Percentiles rank a stretch among this genome's conserved stretches.
These are phyloP conservation scores for Salarias fasciatus DNA, from an alignment of 2,797 vertebrate genomes.

Conservation along the genomic window DNA sequence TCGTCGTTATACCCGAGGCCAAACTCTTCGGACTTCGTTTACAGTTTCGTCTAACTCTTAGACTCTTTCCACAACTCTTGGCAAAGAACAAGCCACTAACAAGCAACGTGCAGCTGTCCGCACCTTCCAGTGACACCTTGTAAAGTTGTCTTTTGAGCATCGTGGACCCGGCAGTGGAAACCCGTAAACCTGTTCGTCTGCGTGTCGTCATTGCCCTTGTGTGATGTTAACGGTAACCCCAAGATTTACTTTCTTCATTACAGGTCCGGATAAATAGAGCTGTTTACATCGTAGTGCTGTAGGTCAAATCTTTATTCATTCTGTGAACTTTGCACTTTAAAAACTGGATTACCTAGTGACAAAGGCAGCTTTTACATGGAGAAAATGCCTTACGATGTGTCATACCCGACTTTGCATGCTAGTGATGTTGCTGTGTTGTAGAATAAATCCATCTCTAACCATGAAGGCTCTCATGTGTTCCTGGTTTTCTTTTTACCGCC, in stretches of 20 bases:
- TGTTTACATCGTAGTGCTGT: slow-evolving; percentile 75
- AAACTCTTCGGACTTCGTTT: slow-evolving; percentile 59
- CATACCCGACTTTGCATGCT: slow-evolving; percentile 79
- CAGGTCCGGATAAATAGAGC: slow-evolving; percentile 70
- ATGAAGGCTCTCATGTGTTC: slow-evolving; percentile 1
- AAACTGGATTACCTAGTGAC: slow-evolving; percentile 77
- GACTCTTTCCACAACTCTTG: slow-evolving; percentile 37
- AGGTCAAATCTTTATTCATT: slow-evolving; percentile 71
- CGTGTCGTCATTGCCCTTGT: slow-evolving; percentile 64
- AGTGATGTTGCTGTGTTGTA: slow-evolving; percentile 69
- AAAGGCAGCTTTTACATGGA: slow-evolving; percentile 81
- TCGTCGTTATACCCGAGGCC: slow-evolving; percentile 42
- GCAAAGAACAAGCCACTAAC: slow-evolving; percentile 45
- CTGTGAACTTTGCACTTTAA: slow-evolving; percentile 85
- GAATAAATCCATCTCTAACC: slow-evolving; percentile 74
- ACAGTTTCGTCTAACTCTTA: slow-evolving; percentile 52
- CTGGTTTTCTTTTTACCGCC: slow-evolving; percentile 5
- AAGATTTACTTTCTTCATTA: slow-evolving; percentile 56
- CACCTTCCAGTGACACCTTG: slow-evolving; percentile 46
- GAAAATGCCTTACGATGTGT: slow-evolving; percentile 80
- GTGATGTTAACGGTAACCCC: slow-evolving; percentile 56
- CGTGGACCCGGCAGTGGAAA: slow-evolving; percentile 42
- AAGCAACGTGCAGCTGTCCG: slow-evolving; percentile 49
- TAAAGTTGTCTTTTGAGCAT: slow-evolving; percentile 46
- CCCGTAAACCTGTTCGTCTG: slow-evolving; percentile 52